A percentile compares a stretch with the other conserved stretches of the same genome.
Evolutionary conservation across 2,797 vertebrate species (phyloP).

Genomic region (Poeciliopsis infans): DNA sequence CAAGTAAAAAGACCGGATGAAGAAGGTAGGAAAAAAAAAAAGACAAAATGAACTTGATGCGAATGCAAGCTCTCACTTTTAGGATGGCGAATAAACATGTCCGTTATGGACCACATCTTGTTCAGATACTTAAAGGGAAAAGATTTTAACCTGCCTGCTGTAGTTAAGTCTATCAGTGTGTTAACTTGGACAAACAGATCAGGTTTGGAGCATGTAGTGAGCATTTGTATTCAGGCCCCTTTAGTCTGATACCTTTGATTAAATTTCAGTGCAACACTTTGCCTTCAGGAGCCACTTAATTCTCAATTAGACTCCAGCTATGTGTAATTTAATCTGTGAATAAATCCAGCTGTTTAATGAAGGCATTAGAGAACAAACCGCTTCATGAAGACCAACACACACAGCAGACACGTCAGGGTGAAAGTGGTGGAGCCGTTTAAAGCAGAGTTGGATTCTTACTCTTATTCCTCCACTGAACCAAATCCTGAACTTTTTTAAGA

Average conservation of each 20-base stretch:
- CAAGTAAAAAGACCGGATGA: neutral
- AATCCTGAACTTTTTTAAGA: slow-evolving; percentile 26
- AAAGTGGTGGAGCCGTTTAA: neutral
- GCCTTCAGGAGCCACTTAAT: neutral
- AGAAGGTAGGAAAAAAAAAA: neutral
- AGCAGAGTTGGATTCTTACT: neutral
- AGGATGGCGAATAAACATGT: neutral
- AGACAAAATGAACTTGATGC: neutral
- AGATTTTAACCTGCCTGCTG: neutral
- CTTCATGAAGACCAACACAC: neutral
- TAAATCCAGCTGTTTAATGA: neutral
- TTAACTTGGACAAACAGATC: neutral
- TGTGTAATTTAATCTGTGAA: slow-evolving; percentile 1
- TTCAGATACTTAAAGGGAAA: neutral
- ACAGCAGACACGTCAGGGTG: neutral
- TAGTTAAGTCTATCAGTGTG: neutral
- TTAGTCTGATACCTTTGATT: neutral
- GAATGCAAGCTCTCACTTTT: neutral
- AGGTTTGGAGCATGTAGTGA: neutral
- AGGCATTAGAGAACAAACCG: neutral
- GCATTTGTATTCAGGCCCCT: neutral
- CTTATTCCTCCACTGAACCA: neutral
- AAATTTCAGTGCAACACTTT: neutral
- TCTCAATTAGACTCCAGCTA: neutral
- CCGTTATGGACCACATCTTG: neutral